These are phyloP conservation scores for Pogonocherus hispidulus DNA, from an alignment of 2,888 invertebrate genomes.

Conservation along the genomic window DNA sequence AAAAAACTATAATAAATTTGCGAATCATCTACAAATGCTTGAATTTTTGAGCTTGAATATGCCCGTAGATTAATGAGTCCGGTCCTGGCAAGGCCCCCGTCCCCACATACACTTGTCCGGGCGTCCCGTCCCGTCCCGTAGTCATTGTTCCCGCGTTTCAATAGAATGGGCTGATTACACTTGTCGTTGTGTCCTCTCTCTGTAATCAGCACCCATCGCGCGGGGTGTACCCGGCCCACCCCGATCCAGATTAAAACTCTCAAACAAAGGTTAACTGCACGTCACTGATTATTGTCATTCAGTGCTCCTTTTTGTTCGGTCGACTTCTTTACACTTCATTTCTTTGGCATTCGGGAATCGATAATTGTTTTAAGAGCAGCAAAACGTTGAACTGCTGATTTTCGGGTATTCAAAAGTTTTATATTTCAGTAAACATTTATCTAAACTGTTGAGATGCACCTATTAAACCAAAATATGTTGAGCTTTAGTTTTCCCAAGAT, in stretches of 20 bases:
- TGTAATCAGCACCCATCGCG: constrained; percentile 57
- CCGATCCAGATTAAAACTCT: constrained; percentile 64
- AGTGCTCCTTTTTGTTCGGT: constrained; percentile 40
- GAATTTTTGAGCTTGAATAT: no score
- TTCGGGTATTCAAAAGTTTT: neutral
- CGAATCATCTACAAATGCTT: no score
- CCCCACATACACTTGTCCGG: constrained; percentile 43
- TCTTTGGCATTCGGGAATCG: constrained; percentile 22
- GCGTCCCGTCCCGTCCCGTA: constrained; percentile 51
- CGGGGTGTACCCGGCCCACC: constrained; percentile 53
- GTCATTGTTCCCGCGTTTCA: constrained; percentile 59
- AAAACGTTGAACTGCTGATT: neutral
- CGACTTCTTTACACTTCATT: constrained; percentile 47
- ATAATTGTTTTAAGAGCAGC: neutral
- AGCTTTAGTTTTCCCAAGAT: no score
- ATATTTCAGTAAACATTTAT: neutral
- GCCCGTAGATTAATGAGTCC: no score
- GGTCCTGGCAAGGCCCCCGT: constrained; percentile 13
- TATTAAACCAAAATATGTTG: no score
- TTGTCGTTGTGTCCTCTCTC: constrained; percentile 60
- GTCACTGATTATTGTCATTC: constrained; percentile 52
- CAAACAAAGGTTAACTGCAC: constrained; percentile 64
- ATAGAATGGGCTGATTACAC: constrained; percentile 63
- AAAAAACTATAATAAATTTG: no score
- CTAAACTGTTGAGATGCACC: no score